Base-by-base conservation (phyloP, 1,140 invertebrate genomes). In the Leguminivora glycinivorella region DNA sequence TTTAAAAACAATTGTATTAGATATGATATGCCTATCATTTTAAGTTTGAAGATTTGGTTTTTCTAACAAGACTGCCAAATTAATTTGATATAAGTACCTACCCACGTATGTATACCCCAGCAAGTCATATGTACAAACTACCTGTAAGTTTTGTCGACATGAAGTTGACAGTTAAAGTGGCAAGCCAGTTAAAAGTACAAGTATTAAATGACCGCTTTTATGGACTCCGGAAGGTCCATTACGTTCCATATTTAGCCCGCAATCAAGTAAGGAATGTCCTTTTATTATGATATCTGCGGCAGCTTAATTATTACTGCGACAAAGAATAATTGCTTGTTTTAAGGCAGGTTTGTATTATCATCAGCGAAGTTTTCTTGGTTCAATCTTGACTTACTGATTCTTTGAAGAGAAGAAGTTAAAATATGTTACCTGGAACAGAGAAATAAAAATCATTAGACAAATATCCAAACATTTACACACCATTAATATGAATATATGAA, bases 211-310 rank as follows among this genome's bases (percentile, higher is more conserved):
- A 52, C 47, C 22, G 10, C 25, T 63, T 58, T 34, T 29, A 63
- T 63, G 58, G 58, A 63, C 14, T 1, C 19, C 58, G 58, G 58
- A 63, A 63, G 25, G 26, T 29, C 17, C 25, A 31, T 63, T 29
- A 17, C 7, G 0, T 17, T 63, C 58, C 58, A 29, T 63, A 63
- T 63, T 29, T 29, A 63, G 58, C 12, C 14, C 14, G 58, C 26
- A 63, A 63, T 63, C 12, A 63, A 31, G 26, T 10, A 63, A 31
- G 26, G 29, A 63, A 31, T 63, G 58, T 31, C 5, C 56, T n/a
- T 52, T 63, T 63, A 34, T 63, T 29, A 29, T 60, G 12, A 60
- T 63, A 63, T 63, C 58, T 26, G 58, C n/a, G 58, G 25, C 58
- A 34, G 26, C 25, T 63, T 29, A 63, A 60, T 29, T 60, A 60